These are phyloP conservation scores for Paramormyrops kingsleyae DNA, from an alignment of 2,113 vertebrate genomes.

Conservation along the genomic window DNA sequence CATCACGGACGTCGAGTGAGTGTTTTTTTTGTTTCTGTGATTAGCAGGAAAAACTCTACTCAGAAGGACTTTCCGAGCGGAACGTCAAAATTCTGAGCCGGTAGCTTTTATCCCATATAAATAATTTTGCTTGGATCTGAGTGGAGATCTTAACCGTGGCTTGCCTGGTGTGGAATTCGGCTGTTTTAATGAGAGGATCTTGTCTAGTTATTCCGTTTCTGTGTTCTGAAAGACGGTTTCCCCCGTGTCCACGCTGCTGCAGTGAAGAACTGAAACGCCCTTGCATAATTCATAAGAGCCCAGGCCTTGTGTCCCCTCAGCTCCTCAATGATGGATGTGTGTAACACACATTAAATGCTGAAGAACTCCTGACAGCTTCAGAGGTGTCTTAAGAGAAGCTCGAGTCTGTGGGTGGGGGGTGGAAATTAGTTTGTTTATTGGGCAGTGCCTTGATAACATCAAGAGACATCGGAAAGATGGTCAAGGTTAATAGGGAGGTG, in stretches of 20 bases:
- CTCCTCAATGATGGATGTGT: conserved; percentile 35
- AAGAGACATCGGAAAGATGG: not conserved
- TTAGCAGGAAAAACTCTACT: not conserved
- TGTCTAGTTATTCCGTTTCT: not conserved
- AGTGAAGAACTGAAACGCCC: not conserved
- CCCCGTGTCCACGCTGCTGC: not conserved
- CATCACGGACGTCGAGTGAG: not conserved
- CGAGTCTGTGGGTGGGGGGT: not conserved
- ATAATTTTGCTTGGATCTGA: not conserved
- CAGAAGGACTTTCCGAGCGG: not conserved
- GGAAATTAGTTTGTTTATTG: not conserved
- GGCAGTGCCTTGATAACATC: not conserved
- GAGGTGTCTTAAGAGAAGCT: not conserved
- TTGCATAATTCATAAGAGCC: not conserved
- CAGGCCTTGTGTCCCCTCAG: conserved; percentile 17
- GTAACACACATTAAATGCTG: conserved; percentile 22
- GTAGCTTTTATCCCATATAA: not conserved
- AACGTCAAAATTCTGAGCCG: not conserved
- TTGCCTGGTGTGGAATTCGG: not conserved
- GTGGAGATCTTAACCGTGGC: not conserved
- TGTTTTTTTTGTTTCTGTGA: not conserved
- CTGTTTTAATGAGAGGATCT: conserved; percentile 5
- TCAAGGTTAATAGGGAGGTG: not conserved
- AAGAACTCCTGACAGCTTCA: conserved; percentile 9
- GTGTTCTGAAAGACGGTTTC: not conserved